Evolutionary conservation across 1,140 invertebrate genomes (phyloP), one percentile per base, ranked within the genome.

Genomic region (Nephotettix cincticeps): DNA sequence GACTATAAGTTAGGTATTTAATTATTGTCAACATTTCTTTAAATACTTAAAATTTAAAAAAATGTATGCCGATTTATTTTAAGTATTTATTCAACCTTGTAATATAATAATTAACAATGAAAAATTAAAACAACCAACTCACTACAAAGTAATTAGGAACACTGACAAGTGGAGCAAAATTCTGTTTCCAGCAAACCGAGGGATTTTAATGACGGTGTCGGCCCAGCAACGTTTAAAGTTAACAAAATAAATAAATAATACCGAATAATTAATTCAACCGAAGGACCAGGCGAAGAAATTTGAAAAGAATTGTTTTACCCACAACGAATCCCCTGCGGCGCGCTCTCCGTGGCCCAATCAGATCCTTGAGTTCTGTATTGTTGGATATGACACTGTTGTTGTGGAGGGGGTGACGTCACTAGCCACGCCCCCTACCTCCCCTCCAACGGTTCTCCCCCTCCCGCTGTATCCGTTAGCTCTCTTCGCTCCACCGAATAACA

Each of bases 351-450:
- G 47, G 47, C 6, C 47, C 47, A 51, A 51, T 51, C 47, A 51
- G 14, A 51, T 11, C 47, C 3, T 17, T n/a, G 47, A 51, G 21
- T 36, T 19, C n/a, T 51, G 47, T 51, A 51, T 51, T 51, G 47
- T 51, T 17, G 47, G 47, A 51, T 51, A 51, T 51, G 47, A 51
- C 47, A 51, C 47, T 51, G 47, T 51, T 51, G 6, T 17, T 51
- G 47, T 51, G 47, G 47, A 51, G 47, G 47, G 47, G 47, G 36
- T 51, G 47, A 51, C 47, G 47, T 51, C 47, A 51, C 36, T 51
- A n/a, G 47, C 47, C 47, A 17, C 47, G 47, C 47, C 47, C 47
- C 4, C 47, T 51, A 4, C 36, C 47, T 51, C 47, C 47, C 47
- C 47, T 51, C 47, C 19, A 6, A 2, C n/a, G 47, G 14, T 36